phyloP scores from a whole-genome alignment of 2,888 invertebrate genomes.

The Theretra japonica region DNA sequence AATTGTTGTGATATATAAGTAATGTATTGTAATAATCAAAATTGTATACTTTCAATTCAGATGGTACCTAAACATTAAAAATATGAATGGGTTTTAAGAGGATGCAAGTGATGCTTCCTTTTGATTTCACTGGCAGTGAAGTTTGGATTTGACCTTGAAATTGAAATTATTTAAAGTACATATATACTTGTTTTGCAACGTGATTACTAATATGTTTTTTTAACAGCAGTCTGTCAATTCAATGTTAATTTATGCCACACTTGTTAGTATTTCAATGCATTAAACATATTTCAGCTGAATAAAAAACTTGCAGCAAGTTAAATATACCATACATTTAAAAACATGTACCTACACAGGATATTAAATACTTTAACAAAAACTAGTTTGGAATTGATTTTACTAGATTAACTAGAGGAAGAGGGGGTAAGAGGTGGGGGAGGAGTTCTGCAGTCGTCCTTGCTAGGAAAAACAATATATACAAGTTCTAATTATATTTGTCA shows the following conservation, averaged over 20 bases:
- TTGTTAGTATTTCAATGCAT: background rate
- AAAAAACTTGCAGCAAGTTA: background rate
- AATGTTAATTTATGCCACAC: background rate
- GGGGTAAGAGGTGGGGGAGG: background rate
- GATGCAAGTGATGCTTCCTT: no score
- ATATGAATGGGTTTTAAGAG: no score
- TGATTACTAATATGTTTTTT: no score
- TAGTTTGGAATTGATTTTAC: background rate
- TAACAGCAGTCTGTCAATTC: no score
- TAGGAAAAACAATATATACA: constrained; percentile 3
- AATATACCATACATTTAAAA: background rate
- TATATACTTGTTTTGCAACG: no score
- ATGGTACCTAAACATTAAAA: no score
- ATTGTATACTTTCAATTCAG: no score
- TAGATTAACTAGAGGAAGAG: constrained; percentile 15
- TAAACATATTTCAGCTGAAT: background rate
- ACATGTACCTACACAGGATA: background rate
- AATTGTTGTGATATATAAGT: no score
- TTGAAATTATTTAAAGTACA: no score
- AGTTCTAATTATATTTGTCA: constrained; percentile 7
- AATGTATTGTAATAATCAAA: no score
- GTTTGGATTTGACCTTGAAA: no score
- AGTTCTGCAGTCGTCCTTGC: constrained; percentile 10
- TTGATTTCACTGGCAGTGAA: no score
- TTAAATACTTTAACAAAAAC: constrained; percentile 16